Evolutionary conservation across 2,797 vertebrate species (phyloP).

Genomic region (Columba guinea): DNA sequence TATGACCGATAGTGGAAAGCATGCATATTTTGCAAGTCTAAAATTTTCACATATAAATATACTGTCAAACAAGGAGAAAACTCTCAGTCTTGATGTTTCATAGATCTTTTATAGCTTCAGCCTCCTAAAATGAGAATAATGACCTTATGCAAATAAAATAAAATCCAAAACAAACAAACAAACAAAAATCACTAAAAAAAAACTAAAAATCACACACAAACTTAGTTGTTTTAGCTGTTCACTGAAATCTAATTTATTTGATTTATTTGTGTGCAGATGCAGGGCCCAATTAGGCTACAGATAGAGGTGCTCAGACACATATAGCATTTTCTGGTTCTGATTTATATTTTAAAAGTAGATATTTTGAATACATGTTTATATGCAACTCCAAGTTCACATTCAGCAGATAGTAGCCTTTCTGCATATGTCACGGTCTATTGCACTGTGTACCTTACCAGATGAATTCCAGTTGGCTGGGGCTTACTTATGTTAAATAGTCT

Average conservation of each 20-base stretch:
- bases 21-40: not conserved
- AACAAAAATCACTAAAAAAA: too few relatives aligned
- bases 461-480: not conserved
- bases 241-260: not conserved
- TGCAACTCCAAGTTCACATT: not conserved
- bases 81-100: not conserved
- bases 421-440: not conserved
- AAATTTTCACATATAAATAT: not conserved
- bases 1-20: not conserved
- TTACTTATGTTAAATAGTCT: not conserved
- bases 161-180: not conserved
- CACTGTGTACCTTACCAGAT: not conserved
- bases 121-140: not conserved
- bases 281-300: not conserved
- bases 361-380: not conserved
- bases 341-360: not conserved
- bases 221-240: not conserved
- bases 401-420: not conserved
- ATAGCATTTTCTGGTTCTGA: not conserved
- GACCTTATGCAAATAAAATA: not conserved
- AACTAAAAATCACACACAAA: not conserved
- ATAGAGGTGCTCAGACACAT: not conserved
- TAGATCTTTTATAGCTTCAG: not conserved
- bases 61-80: not conserved
- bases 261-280: not conserved